phyloP scores from a whole-genome alignment of 2,797 vertebrate species.

The Eleutherodactylus coqui region DNA sequence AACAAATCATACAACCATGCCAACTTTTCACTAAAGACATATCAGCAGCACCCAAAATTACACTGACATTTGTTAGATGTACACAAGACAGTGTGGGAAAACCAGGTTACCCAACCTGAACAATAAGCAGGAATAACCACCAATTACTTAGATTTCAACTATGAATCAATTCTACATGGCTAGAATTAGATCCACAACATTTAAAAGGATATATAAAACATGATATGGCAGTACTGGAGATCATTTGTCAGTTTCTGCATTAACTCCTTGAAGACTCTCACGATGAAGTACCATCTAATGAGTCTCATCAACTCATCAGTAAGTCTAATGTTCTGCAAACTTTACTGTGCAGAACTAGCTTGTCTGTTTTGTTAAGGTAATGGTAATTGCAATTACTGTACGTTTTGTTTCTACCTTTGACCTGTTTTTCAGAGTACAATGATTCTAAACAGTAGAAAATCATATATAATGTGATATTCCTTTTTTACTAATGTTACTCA shows the following conservation, averaged over 20 bases:
- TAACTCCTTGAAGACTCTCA: background rate
- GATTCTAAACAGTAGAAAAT: background rate
- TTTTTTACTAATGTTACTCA: background rate
- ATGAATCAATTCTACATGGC: background rate
- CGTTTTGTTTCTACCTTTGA: background rate
- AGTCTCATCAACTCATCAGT: background rate
- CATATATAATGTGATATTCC: background rate
- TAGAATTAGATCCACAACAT: background rate
- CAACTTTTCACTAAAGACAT: background rate
- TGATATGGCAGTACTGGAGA: background rate
- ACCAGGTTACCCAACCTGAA: background rate
- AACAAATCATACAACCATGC: background rate
- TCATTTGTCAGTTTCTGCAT: background rate
- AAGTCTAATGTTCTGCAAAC: background rate
- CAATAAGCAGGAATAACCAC: background rate
- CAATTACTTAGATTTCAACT: background rate
- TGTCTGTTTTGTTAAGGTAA: conserved; percentile 12
- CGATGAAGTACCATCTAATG: background rate
- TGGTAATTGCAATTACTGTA: background rate
- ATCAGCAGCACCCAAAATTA: background rate
- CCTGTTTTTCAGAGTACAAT: background rate
- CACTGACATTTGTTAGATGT: background rate
- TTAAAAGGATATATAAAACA: background rate
- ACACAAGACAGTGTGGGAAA: background rate
- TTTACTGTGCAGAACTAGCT: background rate